A percentile compares a stretch with the other conserved stretches of the same genome.
Evolutionary conservation across 2,113 vertebrate genomes (phyloP).

Genomic region (Gracilinanus agilis): DNA sequence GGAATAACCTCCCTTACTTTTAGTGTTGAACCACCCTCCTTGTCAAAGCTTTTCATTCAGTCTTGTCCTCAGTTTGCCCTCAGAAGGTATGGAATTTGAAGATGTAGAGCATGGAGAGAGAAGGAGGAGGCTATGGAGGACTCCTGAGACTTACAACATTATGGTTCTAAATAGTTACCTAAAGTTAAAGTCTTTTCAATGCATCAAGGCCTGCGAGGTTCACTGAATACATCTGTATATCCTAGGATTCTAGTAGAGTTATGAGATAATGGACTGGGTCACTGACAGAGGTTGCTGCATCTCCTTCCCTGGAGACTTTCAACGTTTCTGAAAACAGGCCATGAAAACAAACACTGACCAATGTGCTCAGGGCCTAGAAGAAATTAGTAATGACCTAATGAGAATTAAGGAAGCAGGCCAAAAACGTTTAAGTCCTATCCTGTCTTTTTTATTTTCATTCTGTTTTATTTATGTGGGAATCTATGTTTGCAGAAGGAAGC

Average conservation of each 20-base stretch:
- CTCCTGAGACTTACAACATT: neutral
- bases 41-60: neutral
- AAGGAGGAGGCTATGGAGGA: neutral
- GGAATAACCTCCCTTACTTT: neutral
- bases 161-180: neutral
- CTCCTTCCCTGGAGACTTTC: neutral
- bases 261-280: conserved; percentile 1
- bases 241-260: neutral
- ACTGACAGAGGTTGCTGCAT: neutral
- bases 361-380: neutral
- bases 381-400: neutral
- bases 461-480: conserved; percentile 10
- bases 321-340: neutral
- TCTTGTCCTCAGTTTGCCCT: neutral
- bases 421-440: neutral
- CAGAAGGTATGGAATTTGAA: conserved; percentile 1
- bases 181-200: conserved; percentile 6
- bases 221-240: neutral
- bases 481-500: neutral
- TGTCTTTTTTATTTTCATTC: conserved; percentile 1
- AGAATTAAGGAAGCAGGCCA: neutral
- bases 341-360: neutral
- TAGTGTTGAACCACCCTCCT: neutral
- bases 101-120: neutral
- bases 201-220: neutral